phyloP scores from a whole-genome alignment of 2,113 vertebrate species.

The Cygnus buccinator region DNA sequence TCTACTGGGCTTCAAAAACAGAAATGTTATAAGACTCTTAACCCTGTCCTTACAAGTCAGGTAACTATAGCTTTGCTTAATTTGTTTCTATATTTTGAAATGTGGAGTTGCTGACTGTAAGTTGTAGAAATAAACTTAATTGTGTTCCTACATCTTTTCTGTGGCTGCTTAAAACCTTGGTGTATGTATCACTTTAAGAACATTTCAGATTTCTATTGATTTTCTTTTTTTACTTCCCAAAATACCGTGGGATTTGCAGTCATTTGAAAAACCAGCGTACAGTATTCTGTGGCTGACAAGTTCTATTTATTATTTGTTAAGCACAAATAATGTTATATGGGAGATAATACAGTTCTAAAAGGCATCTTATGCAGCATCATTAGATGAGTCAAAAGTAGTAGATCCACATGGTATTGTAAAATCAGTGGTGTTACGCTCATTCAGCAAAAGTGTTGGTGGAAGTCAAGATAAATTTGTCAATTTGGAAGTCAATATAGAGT shows the following conservation, averaged over 20 bases:
- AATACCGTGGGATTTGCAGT: neutral
- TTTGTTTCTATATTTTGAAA: neutral
- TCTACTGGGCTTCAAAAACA: neutral
- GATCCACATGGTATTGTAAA: neutral
- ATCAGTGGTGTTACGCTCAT: neutral
- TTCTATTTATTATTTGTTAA: neutral
- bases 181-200: neutral
- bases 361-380: neutral
- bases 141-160: neutral
- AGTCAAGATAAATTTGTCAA: neutral
- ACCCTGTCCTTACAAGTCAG: accelerated
- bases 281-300: neutral
- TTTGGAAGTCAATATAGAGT: neutral
- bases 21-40: neutral
- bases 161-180: neutral
- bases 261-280: neutral
- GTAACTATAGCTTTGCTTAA: neutral
- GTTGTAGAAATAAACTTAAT: neutral
- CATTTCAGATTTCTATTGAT: neutral
- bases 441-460: neutral
- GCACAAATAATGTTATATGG: neutral
- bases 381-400: neutral
- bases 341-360: neutral
- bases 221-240: neutral
- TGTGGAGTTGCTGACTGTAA: neutral